These are phyloP conservation scores for Scartelaos histophorus DNA, from an alignment of 2,113 vertebrate genomes.

Conservation along the genomic window DNA sequence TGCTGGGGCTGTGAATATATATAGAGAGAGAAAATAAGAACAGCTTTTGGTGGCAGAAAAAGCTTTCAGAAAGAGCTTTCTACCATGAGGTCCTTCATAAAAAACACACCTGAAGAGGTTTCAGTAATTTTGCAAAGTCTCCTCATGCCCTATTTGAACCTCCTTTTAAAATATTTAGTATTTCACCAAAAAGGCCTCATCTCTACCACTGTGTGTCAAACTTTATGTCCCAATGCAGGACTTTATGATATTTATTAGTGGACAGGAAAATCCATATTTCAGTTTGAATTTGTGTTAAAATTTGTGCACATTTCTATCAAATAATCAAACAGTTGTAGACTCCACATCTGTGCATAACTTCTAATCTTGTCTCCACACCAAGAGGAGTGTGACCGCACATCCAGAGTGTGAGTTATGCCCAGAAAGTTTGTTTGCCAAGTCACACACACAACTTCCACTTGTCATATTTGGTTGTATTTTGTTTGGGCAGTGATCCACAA, in stretches of 20 bases:
- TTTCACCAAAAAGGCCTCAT: too few species aligned
- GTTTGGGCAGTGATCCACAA: conserved; percentile 11
- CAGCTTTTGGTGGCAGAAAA: background rate
- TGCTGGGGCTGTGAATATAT: background rate
- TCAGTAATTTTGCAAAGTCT: too few species aligned
- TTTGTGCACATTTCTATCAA: background rate
- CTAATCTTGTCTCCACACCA: background rate
- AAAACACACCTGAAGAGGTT: too few species aligned
- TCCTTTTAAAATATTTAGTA: too few species aligned
- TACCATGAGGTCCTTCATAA: too few species aligned
- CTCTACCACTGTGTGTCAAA: too few species aligned
- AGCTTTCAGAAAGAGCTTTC: background rate
- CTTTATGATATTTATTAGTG: background rate
- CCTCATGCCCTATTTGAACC: too few species aligned
- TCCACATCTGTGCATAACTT: background rate
- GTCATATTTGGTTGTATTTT: conserved; percentile 15
- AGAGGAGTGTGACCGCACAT: conserved; percentile 13
- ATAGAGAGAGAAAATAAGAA: background rate
- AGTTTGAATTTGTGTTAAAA: background rate
- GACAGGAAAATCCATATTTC: background rate
- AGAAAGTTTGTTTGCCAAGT: conserved; percentile 2
- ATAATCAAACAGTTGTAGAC: background rate
- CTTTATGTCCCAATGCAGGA: too few species aligned
- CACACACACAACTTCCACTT: background rate
- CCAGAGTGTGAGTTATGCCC: background rate